phyloP scores from a whole-genome alignment of 23 tunicate species.

The Trididemnum clinides region DNA sequence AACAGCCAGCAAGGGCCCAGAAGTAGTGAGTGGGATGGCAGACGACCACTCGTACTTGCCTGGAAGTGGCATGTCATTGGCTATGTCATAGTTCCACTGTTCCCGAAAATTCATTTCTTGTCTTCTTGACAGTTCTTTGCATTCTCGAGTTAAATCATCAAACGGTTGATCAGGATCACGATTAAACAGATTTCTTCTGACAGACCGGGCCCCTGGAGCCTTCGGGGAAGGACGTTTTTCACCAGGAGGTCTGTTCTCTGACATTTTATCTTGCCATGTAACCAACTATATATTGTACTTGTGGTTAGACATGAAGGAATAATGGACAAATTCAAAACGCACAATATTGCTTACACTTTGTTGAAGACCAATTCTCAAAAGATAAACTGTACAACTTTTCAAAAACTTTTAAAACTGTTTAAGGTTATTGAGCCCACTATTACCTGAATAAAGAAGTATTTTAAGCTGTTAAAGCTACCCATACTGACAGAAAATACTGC shows the following conservation, averaged over 20 bases:
- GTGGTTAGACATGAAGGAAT: no score
- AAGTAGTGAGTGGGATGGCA: constrained; percentile 3
- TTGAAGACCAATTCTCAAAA: no score
- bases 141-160: constrained; percentile 38
- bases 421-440: no score
- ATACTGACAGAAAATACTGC: no score
- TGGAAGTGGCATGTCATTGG: constrained; percentile 34
- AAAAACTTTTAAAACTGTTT: no score
- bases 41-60: constrained; percentile 69
- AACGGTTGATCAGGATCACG: constrained; percentile 33
- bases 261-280: constrained; percentile 34
- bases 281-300: not conserved
- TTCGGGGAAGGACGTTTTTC: not conserved
- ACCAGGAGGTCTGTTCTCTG: constrained; percentile 68
- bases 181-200: constrained; percentile 62
- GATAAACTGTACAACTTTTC: no score
- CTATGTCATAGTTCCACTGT: constrained; percentile 67
- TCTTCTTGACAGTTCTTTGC: constrained; percentile 37
- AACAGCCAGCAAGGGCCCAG: constrained; percentile 4
- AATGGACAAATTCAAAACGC: no score
- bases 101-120: constrained; percentile 31
- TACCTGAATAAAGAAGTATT: no score
- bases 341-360: no score
- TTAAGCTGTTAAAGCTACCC: no score
- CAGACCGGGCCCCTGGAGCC: constrained; percentile 36